A percentile compares a stretch with the other conserved stretches of the same genome.
phyloP scores from a whole-genome alignment of 2,888 invertebrate genomes.

The Aplocera efformata region DNA sequence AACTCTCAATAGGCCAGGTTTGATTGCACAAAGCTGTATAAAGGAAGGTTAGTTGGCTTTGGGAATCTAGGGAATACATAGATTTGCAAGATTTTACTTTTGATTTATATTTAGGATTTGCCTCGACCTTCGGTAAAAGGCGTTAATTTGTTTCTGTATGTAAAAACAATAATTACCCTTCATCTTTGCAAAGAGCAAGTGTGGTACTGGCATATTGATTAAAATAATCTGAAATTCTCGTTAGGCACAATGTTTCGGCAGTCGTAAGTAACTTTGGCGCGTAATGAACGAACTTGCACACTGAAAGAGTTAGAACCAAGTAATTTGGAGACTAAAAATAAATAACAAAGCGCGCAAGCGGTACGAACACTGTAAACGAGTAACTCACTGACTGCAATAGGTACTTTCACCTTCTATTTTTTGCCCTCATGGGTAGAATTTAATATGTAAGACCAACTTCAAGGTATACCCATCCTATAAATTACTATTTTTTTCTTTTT shows the following conservation, averaged over 20 bases:
- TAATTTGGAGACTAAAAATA: not conserved
- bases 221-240: constrained; percentile 51
- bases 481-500: too few relatives aligned
- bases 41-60: constrained; percentile 10
- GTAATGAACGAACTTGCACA: constrained; percentile 65
- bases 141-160: too few relatives aligned
- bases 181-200: constrained; percentile 8
- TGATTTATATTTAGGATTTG: too few relatives aligned
- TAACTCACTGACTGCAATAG: too few relatives aligned
- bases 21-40: constrained; percentile 19
- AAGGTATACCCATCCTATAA: too few relatives aligned
- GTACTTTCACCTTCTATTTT: too few relatives aligned
- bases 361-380: too few relatives aligned
- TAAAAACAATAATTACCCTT: too few relatives aligned
- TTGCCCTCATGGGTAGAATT: too few relatives aligned
- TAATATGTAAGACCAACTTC: too few relatives aligned
- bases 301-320: constrained; percentile 59
- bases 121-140: too few relatives aligned
- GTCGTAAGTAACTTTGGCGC: constrained; percentile 49
- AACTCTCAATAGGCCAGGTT: constrained; percentile 12
- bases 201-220: constrained; percentile 32
- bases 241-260: constrained; percentile 50
- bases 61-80: constrained; percentile 6
- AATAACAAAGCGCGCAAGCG: not conserved
- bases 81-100: constrained; percentile 3